These are phyloP conservation scores for Shargacucullia verbasci DNA, from an alignment of 2,888 invertebrate genomes.

Conservation along the genomic window DNA sequence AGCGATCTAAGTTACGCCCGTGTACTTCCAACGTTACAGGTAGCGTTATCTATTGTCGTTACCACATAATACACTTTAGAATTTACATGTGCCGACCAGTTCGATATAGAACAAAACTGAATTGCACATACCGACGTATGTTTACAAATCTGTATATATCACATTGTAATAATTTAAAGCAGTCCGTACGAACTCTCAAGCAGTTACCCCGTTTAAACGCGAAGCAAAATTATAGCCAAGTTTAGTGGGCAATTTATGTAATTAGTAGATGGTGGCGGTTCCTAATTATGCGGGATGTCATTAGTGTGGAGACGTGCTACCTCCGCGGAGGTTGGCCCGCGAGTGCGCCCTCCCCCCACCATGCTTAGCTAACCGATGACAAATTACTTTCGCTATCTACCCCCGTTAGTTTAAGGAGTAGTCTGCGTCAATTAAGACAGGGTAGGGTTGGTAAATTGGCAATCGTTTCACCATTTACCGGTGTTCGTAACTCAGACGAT, in stretches of 20 bases:
- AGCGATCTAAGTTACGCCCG: conserved; percentile 17
- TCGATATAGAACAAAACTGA: conserved; percentile 34
- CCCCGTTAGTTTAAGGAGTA: conserved; percentile 84
- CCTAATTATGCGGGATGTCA: conserved; percentile 87
- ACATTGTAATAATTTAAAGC: conserved; percentile 56
- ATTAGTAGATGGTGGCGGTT: conserved; percentile 85
- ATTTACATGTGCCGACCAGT: conserved; percentile 34
- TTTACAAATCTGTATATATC: conserved; percentile 44
- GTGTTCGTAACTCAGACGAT: conserved; percentile 77
- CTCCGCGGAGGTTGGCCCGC: conserved; percentile 69
- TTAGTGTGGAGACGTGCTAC: conserved; percentile 81
- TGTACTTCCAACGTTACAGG: conserved; percentile 28
- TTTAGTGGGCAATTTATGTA: conserved; percentile 87
- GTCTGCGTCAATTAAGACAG: conserved; percentile 86
- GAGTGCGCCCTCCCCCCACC: conserved; percentile 62
- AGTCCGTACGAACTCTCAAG: conserved; percentile 58
- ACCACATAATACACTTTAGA: conserved; percentile 41
- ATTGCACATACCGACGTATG: conserved; percentile 29
- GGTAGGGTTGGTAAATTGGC: conserved; percentile 87
- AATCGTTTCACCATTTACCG: conserved; percentile 86
- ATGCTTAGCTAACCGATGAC: conserved; percentile 87
- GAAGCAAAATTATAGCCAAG: conserved; percentile 81
- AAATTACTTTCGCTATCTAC: conserved; percentile 85
- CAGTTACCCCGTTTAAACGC: conserved; percentile 66
- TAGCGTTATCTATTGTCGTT: conserved; percentile 36